Base-by-base conservation (phyloP, 2,113 vertebrate species). In the Phoxinus phoxinus region DNA sequence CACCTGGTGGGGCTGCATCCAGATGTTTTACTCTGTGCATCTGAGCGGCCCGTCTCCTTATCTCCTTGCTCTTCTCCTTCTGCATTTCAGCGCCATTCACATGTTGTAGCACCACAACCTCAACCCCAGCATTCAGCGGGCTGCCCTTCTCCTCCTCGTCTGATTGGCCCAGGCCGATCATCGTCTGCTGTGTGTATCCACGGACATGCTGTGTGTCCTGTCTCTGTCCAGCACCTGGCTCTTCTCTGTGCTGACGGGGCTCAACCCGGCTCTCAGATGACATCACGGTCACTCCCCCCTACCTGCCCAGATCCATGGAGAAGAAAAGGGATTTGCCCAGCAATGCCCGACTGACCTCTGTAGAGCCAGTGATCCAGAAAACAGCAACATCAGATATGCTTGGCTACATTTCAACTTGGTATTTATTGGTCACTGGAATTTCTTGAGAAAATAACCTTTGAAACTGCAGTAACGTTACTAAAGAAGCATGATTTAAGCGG, bases 1-100 rank as follows among this genome's bases (percentile, higher is more conserved):
- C 91, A 94, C 94, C 93, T 93, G 88, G 79, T 44, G 27, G 67
- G 76, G 77, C 76, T 90, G 85, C 81, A 67, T 75, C 51, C 37
- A 83, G 69, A 80, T 76, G 48, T 37, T 75, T 90, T 46, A 72
- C 79, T 59, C 71, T 48, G 44, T 69, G 41, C 6, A 74, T 76
- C 10, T 19, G 85, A 71, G 77, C 12, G 44, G 46, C 74, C 80
- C 41, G 65, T 27, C 46, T 67, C 9, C 69, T 81, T 35, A 78
- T 48, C 80, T 87, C 78, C 63, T 27, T 48, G 75, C 88, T 72
- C 63, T 81, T 85, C 63, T 76, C 77, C 74, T 88, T 89, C 89
- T 85, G 79, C 90, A 86, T 89, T 88, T 89, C 86, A 89, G 89
- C 72, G 77, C 48, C 61, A 41, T 80, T 80, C 67, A 4, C 81